phyloP scores from a whole-genome alignment of 2,797 vertebrate genomes.

The Molossus alvarezi region DNA sequence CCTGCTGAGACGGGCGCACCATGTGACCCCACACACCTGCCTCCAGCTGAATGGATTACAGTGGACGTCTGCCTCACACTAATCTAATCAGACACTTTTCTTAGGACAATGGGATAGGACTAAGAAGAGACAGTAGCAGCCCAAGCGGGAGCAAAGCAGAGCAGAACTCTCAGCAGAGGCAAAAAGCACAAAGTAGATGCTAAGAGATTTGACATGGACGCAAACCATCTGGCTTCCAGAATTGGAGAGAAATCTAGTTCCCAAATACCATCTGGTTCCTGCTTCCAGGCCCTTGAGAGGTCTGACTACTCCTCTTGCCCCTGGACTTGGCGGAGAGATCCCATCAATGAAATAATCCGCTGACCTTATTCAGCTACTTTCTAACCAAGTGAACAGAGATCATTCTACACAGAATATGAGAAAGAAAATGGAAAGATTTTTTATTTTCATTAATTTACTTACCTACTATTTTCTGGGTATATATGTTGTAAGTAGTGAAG shows the following conservation, averaged over 20 bases:
- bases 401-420: neutral
- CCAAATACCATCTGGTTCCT: neutral
- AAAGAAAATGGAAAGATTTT: conserved; percentile 14
- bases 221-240: neutral
- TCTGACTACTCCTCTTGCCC: neutral
- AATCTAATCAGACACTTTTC: neutral
- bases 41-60: neutral
- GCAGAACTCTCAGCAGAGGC: neutral
- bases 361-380: neutral
- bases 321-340: neutral
- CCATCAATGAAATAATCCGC: neutral
- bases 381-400: neutral
- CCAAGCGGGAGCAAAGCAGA: neutral
- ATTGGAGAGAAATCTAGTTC: neutral
- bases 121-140: neutral
- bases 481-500: neutral
- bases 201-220: neutral
- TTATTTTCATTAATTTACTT: neutral
- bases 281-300: neutral
- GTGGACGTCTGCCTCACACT: neutral
- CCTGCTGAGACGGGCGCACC: neutral
- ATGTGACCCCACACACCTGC: too few species aligned
- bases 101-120: neutral
- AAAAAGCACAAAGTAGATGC: neutral
- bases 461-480: conserved; percentile 15